These are phyloP conservation scores for Calliopsis andreniformis DNA, from an alignment of 1,140 invertebrate species.

Conservation along the genomic window DNA sequence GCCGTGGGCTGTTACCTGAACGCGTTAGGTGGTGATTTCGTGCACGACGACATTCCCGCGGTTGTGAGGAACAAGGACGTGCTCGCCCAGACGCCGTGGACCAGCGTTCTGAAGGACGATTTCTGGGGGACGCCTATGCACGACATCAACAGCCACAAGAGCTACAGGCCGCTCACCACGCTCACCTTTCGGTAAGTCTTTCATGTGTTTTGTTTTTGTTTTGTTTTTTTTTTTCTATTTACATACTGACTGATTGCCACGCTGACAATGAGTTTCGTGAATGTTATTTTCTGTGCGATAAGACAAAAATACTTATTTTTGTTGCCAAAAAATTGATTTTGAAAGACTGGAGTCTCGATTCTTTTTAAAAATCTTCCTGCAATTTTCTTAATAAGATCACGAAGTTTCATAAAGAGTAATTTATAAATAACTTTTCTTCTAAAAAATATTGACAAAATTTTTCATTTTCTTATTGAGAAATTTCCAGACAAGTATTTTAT, in stretches of 20 bases:
- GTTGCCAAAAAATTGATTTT: too few relatives aligned
- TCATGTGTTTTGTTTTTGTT: background rate
- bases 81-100: constrained; percentile 85
- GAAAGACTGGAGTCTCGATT: too few relatives aligned
- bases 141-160: constrained; percentile 91
- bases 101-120: constrained; percentile 89
- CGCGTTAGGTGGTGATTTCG: constrained; percentile 91
- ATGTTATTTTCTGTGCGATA: too few relatives aligned
- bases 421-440: too few relatives aligned
- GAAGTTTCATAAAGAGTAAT: too few relatives aligned
- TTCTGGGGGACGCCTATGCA: constrained; percentile 96
- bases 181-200: constrained; percentile 92
- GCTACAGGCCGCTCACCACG: constrained; percentile 91
- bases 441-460: too few relatives aligned
- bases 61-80: constrained; percentile 93
- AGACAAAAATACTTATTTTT: too few relatives aligned
- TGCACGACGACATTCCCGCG: constrained; percentile 95
- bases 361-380: too few relatives aligned
- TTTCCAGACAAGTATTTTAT: too few relatives aligned
- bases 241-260: background rate
- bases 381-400: too few relatives aligned
- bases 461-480: too few relatives aligned
- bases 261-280: background rate
- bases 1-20: constrained; percentile 89
- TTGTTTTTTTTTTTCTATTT: background rate